These are phyloP conservation scores for Puntigrus tetrazona DNA, from an alignment of 2,113 vertebrate genomes.

Conservation along the genomic window DNA sequence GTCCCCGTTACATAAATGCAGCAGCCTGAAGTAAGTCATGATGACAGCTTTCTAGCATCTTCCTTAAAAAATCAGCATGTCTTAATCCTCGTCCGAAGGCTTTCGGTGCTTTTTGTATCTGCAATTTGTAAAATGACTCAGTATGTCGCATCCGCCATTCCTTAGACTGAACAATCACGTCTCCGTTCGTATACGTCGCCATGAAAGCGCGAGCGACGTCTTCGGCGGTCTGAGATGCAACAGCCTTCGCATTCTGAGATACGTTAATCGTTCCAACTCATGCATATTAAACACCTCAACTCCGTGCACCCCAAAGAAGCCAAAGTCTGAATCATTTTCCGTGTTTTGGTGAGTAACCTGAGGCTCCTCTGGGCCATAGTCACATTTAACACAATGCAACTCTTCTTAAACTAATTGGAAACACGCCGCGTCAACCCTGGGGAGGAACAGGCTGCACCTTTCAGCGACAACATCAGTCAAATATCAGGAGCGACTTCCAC, in stretches of 20 bases:
- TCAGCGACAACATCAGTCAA: background rate
- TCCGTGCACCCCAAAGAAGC: background rate
- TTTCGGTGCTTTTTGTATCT: no score
- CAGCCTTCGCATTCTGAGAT: background rate
- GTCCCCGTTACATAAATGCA: background rate
- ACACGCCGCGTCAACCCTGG: background rate
- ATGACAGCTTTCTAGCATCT: background rate
- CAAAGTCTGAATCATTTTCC: background rate
- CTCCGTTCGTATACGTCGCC: background rate
- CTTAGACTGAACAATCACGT: background rate
- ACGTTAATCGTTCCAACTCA: background rate
- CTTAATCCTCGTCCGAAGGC: background rate
- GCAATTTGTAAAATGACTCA: background rate
- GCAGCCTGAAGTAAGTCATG: background rate
- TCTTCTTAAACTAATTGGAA: constrained; percentile 9
- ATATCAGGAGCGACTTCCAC: background rate
- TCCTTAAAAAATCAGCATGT: background rate
- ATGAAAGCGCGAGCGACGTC: background rate
- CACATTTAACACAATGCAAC: constrained; percentile 11
- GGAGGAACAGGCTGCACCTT: constrained; percentile 7
- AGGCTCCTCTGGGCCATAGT: background rate
- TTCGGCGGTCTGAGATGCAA: background rate
- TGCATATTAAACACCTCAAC: background rate
- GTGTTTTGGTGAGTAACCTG: background rate
- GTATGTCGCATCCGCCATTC: background rate